phyloP scores from a whole-genome alignment of 2,113 vertebrate genomes.

The Mionectes macconnelli region DNA sequence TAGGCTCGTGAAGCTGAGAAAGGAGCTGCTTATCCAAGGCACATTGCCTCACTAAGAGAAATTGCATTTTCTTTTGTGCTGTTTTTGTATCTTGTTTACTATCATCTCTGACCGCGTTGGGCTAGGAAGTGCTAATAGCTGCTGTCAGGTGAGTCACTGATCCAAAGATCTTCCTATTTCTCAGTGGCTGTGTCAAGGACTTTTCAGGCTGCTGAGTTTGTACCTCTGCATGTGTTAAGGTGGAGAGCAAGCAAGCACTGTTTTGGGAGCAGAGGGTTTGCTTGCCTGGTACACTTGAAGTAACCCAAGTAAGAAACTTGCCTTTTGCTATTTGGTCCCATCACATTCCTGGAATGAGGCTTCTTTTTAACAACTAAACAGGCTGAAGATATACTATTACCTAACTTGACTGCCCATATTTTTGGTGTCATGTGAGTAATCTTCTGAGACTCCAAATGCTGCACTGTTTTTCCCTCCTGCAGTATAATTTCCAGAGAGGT shows the following conservation, averaged over 20 bases:
- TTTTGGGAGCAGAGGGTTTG: neutral
- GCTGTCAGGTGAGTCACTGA: neutral
- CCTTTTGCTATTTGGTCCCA: neutral
- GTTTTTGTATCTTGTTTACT: neutral
- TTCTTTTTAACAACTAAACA: neutral
- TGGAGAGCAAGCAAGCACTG: neutral
- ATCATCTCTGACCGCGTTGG: fast-evolving
- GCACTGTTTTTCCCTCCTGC: fast-evolving
- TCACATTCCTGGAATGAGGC: neutral
- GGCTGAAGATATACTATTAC: neutral
- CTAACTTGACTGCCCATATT: neutral
- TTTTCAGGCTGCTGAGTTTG: neutral
- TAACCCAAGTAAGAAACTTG: neutral
- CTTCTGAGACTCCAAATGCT: neutral
- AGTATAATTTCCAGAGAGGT: neutral
- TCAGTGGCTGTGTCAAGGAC: neutral
- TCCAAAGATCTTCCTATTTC: neutral
- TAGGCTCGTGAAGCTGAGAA: neutral
- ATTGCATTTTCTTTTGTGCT: neutral
- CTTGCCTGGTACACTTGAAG: neutral
- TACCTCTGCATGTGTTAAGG: neutral
- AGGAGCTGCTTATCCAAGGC: neutral
- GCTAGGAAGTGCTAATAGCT: neutral
- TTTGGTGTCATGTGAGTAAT: neutral
- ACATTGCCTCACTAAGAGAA: neutral